Percentiles rank a stretch among this genome's conserved stretches.
Conservation (phyloP, 1,140 invertebrate species). For the Thalassaphorura encarpata region DNA sequence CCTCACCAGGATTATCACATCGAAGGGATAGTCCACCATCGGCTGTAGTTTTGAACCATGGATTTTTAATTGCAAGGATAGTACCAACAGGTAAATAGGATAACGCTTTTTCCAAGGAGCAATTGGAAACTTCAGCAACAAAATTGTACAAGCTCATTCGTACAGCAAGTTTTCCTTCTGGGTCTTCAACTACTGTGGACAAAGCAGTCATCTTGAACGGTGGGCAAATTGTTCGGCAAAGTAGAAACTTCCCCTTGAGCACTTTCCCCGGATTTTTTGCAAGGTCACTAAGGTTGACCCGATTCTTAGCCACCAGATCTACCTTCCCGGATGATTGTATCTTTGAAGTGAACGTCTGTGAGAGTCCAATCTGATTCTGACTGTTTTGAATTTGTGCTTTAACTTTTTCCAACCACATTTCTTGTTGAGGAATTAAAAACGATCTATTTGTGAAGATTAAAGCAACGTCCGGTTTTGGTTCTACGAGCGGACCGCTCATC, state of each 20-base stretch:
- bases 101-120: not conserved
- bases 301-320: not conserved
- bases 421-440: no score
- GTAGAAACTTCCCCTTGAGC: slow-evolving; percentile 1
- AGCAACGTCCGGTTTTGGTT: no score
- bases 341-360: no score
- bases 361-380: no score
- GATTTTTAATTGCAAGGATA: slow-evolving; percentile 9
- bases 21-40: slow-evolving; percentile 7
- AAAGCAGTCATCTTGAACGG: slow-evolving; percentile 4
- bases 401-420: no score
- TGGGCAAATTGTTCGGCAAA: slow-evolving; percentile 8
- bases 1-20: not conserved
- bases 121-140: not conserved
- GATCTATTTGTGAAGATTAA: no score
- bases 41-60: slow-evolving; percentile 5
- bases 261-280: not conserved
- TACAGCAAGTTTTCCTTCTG: slow-evolving; percentile 52
- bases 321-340: no score
- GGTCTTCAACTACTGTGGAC: slow-evolving; percentile 9
- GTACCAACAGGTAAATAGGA: slow-evolving; percentile 1
- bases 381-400: no score
- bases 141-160: slow-evolving; percentile 49
- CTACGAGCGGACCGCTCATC: no score
- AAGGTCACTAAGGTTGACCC: not conserved